These are phyloP conservation scores for Beris chalybata DNA, from an alignment of 2,888 invertebrate species.

Conservation along the genomic window DNA sequence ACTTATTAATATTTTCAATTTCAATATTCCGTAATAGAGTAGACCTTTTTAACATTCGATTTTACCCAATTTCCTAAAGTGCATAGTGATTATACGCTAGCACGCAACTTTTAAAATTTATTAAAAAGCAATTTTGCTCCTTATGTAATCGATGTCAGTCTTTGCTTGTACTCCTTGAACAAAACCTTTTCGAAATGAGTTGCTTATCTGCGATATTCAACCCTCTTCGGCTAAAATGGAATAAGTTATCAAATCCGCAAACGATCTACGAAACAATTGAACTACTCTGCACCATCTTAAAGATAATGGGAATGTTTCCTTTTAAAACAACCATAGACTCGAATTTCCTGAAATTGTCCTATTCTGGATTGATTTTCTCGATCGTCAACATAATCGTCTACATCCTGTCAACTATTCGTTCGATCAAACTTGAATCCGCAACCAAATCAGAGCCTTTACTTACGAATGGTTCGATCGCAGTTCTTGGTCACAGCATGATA, in stretches of 20 bases:
- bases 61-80: too few relatives aligned
- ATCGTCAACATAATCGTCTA: not conserved
- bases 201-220: too few relatives aligned
- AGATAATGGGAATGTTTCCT: not conserved
- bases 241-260: not conserved
- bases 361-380: not conserved
- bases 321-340: not conserved
- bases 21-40: too few relatives aligned
- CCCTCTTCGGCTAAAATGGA: not conserved
- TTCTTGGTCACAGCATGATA: not conserved
- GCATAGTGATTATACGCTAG: too few relatives aligned
- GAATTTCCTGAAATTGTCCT: not conserved
- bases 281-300: not conserved
- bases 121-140: too few relatives aligned
- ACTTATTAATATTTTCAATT: too few relatives aligned
- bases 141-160: too few relatives aligned
- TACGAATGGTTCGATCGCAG: not conserved
- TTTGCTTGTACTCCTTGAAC: too few relatives aligned
- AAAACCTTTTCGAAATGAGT: too few relatives aligned
- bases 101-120: too few relatives aligned
- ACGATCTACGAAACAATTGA: not conserved
- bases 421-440: not conserved
- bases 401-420: not conserved
- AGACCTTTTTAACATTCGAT: too few relatives aligned
- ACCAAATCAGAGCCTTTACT: not conserved